Base-by-base conservation (phyloP, 2,797 vertebrate genomes). In the Manis crassicaudata region DNA sequence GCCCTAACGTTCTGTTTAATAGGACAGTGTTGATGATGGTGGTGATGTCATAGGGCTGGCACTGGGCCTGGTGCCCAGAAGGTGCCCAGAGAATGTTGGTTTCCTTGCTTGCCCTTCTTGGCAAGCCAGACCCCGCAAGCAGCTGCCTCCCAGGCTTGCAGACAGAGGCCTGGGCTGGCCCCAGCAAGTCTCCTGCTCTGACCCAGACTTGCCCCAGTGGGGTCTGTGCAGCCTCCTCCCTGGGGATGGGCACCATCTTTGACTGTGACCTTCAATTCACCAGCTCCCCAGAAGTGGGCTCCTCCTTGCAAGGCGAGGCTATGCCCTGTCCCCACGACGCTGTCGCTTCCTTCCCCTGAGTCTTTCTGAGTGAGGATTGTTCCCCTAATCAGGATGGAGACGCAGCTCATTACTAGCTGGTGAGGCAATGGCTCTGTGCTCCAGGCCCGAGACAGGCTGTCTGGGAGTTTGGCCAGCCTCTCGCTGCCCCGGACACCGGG, bases 331-430 rank as follows among this genome's bases (percentile, higher is more conserved):
- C 89, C 92, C 85, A 75, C 2, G 12, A 84, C 83, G 52, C 93
- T 94, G 92, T 96, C 94, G 82, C 96, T 96, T 96, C 94, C 95
- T 96, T 96, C 95, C 95, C 95, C 87, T 29, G 60, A 80, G 72
- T 93, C 95, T 89, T 76, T 97, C 94, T 95, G 92, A 92, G 96
- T 90, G 79, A 82, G 87, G 97, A 97, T 91, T 97, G 97, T 98
- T 97, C 93, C 92, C 89, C 72, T 98, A 97, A 98, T 98, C 97
- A 97, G 96, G 97, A 95, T 96, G 97, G 97, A 98, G 97, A 97
- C 96, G 67, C 72, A 77, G 89, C 96, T 98, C 97, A 97, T 97
- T 96, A 97, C 96, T 93, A 97, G 97, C 97, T 96, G 96, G 96
- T 98, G 97, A 98, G 97, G 96, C 97, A 98, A 97, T 27, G 95